phyloP scores from a whole-genome alignment of 2,797 vertebrate genomes.

The Tragopan temminckii region DNA sequence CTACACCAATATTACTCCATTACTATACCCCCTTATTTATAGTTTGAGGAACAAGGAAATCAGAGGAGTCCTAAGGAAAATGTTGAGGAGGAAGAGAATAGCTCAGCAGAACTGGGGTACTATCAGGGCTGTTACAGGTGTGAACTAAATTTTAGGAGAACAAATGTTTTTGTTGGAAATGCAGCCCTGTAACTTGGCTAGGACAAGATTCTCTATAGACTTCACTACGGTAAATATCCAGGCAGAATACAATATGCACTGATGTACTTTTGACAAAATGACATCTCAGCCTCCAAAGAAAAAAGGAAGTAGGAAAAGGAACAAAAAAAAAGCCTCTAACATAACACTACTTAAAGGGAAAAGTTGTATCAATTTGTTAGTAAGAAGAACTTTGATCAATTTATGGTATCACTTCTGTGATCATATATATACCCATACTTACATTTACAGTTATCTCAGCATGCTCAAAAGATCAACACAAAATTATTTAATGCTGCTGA shows the following conservation, averaged over 20 bases:
- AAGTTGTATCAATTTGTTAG: neutral
- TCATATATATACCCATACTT: neutral
- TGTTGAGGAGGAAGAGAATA: conserved; percentile 36
- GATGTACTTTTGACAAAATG: neutral
- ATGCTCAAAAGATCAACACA: neutral
- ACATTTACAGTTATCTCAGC: neutral
- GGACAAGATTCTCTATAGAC: neutral
- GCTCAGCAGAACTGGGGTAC: neutral
- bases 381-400: neutral
- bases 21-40: conserved; percentile 80
- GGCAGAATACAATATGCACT: neutral
- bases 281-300: neutral
- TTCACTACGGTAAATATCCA: neutral
- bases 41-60: conserved; percentile 78
- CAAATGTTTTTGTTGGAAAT: neutral
- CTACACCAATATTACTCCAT: conserved; percentile 78
- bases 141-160: neutral
- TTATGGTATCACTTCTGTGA: neutral
- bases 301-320: neutral
- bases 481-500: neutral
- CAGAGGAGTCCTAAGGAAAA: conserved; percentile 52
- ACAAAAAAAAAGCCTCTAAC: neutral
- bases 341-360: neutral
- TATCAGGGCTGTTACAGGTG: neutral
- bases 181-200: neutral